These are phyloP conservation scores for Ariopsis seemanni DNA, from an alignment of 2,113 vertebrate species.

Conservation along the genomic window DNA sequence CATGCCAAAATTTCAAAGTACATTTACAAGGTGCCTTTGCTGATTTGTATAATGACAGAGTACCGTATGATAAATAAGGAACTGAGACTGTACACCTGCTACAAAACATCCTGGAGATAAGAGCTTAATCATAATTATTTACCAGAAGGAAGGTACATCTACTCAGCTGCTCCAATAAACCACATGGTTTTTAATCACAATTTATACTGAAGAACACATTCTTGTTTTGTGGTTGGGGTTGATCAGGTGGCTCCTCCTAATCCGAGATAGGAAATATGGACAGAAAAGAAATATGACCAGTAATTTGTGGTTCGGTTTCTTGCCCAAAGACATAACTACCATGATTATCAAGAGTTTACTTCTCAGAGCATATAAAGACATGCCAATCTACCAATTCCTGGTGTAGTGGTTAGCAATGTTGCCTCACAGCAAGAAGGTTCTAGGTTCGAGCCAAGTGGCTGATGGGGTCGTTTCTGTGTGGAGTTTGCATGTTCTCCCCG, in stretches of 20 bases:
- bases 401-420: too few species aligned
- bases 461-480: too few species aligned
- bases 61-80: neutral
- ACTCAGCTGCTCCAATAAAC: neutral
- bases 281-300: neutral
- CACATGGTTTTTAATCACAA: neutral
- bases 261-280: neutral
- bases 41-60: neutral
- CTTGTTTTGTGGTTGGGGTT: neutral
- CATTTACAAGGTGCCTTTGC: neutral
- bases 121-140: neutral
- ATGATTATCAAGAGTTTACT: neutral
- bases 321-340: neutral
- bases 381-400: neutral
- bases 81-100: constrained; percentile 1
- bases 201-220: neutral
- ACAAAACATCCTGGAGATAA: neutral
- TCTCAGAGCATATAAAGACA: neutral
- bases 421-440: too few species aligned
- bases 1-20: neutral
- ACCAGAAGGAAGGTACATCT: neutral
- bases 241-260: neutral
- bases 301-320: neutral
- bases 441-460: too few species aligned
- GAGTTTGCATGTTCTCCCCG: too few species aligned